Evolutionary conservation across 2,113 vertebrate species (phyloP).

Genomic region (Pedetes capensis): DNA sequence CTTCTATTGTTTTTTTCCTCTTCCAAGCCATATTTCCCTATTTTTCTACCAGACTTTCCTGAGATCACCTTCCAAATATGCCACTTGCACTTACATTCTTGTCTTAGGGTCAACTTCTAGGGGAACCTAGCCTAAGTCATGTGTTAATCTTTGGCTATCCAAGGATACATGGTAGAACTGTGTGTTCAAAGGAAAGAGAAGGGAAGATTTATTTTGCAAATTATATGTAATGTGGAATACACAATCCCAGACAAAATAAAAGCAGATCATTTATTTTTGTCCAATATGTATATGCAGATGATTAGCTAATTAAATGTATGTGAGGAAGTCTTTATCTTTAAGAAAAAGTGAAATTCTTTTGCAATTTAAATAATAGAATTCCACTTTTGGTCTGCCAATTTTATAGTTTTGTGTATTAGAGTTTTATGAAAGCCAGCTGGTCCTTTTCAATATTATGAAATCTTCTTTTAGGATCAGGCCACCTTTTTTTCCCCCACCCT

Average conservation of each 20-base stretch:
- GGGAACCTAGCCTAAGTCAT: background rate
- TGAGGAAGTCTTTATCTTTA: slow-evolving; percentile 6
- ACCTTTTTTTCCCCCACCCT: background rate
- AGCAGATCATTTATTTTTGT: slow-evolving; percentile 13
- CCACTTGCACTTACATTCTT: background rate
- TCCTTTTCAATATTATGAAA: background rate
- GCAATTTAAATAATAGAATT: background rate
- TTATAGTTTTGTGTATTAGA: background rate
- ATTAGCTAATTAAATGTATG: slow-evolving; percentile 10
- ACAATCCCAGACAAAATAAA: background rate
- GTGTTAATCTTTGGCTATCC: background rate
- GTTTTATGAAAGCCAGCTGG: background rate
- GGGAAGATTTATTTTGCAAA: slow-evolving; percentile 33
- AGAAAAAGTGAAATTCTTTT: slow-evolving; percentile 32
- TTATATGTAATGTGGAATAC: background rate
- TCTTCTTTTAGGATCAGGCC: background rate
- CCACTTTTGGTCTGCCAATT: background rate
- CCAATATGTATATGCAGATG: background rate
- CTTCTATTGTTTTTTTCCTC: background rate
- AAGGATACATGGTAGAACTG: background rate
- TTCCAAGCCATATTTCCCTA: background rate
- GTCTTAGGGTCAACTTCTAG: background rate
- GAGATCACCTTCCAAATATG: background rate
- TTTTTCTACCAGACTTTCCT: background rate
- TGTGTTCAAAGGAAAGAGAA: background rate